Base-by-base conservation (phyloP, 2,113 vertebrate genomes). In the Gymnogyps californianus region DNA sequence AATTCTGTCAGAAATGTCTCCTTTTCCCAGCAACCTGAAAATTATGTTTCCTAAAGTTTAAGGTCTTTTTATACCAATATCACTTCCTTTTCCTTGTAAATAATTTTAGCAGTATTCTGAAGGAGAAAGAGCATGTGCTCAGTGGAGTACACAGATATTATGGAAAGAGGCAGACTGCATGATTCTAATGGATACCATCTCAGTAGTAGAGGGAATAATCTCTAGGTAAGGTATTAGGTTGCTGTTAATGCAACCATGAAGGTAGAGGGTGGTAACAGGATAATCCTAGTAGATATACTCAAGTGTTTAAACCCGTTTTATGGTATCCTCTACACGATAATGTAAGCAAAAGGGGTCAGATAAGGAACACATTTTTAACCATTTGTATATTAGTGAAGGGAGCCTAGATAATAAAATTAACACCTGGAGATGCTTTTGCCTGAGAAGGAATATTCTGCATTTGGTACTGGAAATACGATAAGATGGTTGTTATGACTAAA, bases 301-400 rank as follows among this genome's bases (percentile, higher is more conserved):
- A 90, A 77, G 62, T 93, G 72, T 94, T 93, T 92, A 96, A 96
- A 92, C 85, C 71, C 93, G 78, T 93, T 96, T 94, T 96, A 84
- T 93, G 85, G 79, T 80, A 74, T 54, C 75, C 49, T 94, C 49
- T 1, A 1, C 71, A 62, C 0, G 17, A 70, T 83, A 92, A 92
- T 58, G 49, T 72, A 89, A 92, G 85, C 67, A 86, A 80, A 95
- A 93, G 10, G 4, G 17, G 25, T 61, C 54, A 88, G 92, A 96
- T 83, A 95, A 95, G 58, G 65, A 88, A 86, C 17, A 90, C 1
- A 49, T 83, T 86, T 94, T 96, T 92, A 95, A 90, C 71, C 32
- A 47, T 86, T 94, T 92, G 3, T 77, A 9, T 69, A n/a, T 85
- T 70, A 92, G 66, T 44, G 19, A 94, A 9, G 86, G 31, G 15